Evolutionary conservation across 2,888 invertebrate species (phyloP), one percentile per base, ranked within the genome.

Genomic region (Empis stercorea): DNA sequence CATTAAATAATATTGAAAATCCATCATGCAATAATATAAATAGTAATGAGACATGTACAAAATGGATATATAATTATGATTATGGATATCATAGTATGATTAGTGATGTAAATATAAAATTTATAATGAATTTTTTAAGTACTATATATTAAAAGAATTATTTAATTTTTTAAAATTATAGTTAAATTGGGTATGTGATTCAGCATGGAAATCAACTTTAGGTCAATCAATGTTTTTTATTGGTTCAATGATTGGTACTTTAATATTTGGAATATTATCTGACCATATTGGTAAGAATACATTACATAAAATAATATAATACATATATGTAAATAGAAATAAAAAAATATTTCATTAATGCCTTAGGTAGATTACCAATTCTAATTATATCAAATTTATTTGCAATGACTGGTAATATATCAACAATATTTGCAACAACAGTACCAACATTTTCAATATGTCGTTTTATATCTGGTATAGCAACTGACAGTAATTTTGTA

Each of bases 161-260:
- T 14, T 15, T 16, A n/a, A 4, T 71, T 41, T 5, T 38, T 34
- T n/a, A n/a, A n/a, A n/a, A n/a, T 44, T 43, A 27, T 38, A 27
- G 50, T 46, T 52, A 43, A 61, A 76, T 55, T 79, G 79, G 79
- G 71, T 79, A 14, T 79, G 79, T 56, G 63, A 64, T 4, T 64
- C 74, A n/a, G 66, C 69, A 44, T 79, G 78, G 79, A 73, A 73
- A 53, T 66, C 76, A 15, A 72, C 73, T 3, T 54, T 76, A 16
- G 76, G 76, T 0, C 78, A 79, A 59, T 75, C 77, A n/a, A 68
- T 76, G 59, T 79, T 76, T 60, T 79, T 78, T 59, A 64, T 76
- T 39, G 79, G 79, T 16, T 76, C 77, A 11, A 73, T 78, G 10
- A 54, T 76, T 23, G 79, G 79, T 2, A 74, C 73, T 30, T 60